Conservation (phyloP, 2,113 vertebrate genomes). For the Rhinolophus ferrumequinum region DNA sequence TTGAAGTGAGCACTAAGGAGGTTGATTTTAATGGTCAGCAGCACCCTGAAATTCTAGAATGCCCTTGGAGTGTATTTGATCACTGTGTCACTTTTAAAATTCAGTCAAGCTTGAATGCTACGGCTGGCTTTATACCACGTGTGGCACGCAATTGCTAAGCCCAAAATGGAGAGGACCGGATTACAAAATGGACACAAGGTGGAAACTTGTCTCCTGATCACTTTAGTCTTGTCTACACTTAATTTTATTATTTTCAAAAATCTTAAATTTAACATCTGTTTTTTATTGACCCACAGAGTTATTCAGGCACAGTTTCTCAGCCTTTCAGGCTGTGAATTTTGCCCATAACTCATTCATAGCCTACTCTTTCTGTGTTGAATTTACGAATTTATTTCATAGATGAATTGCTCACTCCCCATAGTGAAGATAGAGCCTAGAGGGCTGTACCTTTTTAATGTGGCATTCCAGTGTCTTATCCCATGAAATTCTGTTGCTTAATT, state of each 20-base stretch:
- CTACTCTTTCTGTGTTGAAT: conserved; percentile 39
- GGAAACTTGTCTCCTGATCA: background rate
- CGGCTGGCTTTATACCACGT: conserved; percentile 51
- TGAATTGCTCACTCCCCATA: conserved; percentile 4
- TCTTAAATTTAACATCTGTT: background rate
- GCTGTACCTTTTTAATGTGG: conserved; percentile 11
- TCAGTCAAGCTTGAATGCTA: conserved; percentile 60
- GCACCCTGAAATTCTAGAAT: conserved; percentile 62
- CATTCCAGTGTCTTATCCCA: background rate
- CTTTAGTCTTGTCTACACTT: background rate
- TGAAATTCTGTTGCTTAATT: conserved; percentile 38
- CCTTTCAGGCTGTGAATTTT: conserved; percentile 26
- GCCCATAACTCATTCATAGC: conserved; percentile 31
- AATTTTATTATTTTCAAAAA: conserved; percentile 51
- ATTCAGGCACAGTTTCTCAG: conserved; percentile 30
- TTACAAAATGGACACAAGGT: conserved; percentile 76
- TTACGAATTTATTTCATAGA: conserved; percentile 52
- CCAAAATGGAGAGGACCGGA: conserved; percentile 71
- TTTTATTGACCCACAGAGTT: background rate
- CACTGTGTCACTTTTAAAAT: conserved; percentile 68
- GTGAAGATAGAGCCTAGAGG: conserved; percentile 7
- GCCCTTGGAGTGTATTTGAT: conserved; percentile 55
- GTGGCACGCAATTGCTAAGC: conserved; percentile 58
- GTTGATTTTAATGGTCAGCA: conserved; percentile 51
- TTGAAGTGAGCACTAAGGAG: conserved; percentile 4